These are phyloP conservation scores for Anarhynchus alexandrinus DNA, from an alignment of 2,113 vertebrate genomes.

Conservation along the genomic window DNA sequence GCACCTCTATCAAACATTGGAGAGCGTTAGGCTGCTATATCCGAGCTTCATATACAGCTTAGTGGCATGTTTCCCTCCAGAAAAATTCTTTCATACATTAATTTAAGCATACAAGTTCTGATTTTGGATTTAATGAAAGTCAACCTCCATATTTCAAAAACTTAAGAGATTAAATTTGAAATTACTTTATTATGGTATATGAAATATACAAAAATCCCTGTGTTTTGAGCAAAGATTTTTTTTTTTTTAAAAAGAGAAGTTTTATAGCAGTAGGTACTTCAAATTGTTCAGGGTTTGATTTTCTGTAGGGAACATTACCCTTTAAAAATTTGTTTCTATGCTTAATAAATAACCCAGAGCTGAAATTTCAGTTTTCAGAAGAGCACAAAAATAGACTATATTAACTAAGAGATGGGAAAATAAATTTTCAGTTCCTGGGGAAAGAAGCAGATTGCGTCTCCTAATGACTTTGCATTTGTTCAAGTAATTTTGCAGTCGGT, in stretches of 20 bases:
- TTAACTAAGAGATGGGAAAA: not conserved
- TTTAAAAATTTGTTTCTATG: not conserved
- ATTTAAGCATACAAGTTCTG: not conserved
- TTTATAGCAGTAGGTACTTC: not conserved
- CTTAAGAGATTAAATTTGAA: not conserved
- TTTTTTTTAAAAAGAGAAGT: not conserved
- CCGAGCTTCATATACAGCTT: not conserved
- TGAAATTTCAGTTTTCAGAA: not conserved
- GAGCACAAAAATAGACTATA: not conserved
- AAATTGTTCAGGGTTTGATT: not conserved
- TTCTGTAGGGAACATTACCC: not conserved
- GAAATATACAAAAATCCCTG: not conserved
- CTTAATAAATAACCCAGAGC: not conserved
- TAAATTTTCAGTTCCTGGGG: not conserved
- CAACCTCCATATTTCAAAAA: not conserved
- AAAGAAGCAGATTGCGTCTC: not conserved
- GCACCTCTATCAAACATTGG: rapidly evolving
- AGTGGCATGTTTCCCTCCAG: not conserved
- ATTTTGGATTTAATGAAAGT: not conserved
- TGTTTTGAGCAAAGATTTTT: not conserved
- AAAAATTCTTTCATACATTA: not conserved
- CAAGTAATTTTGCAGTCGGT: not conserved
- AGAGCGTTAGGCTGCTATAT: not conserved
- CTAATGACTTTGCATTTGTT: conserved; percentile 5
- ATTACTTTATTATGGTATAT: not conserved